Evolutionary conservation across 2,888 invertebrate genomes (phyloP).

Genomic region (Sarcophaga carnaria): DNA sequence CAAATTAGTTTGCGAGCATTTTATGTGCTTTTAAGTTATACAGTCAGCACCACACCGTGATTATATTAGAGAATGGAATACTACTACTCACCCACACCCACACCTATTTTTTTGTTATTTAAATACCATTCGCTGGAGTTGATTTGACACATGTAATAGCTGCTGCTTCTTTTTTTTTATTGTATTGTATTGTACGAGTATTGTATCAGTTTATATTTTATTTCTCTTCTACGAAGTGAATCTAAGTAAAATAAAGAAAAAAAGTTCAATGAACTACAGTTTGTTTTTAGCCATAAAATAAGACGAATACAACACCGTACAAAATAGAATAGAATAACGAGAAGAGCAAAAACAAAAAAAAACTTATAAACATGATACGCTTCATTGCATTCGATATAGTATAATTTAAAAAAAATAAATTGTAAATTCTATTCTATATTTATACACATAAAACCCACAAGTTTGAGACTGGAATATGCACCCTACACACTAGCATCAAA

Average conservation of each 20-base stretch:
- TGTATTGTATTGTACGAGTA: not conserved
- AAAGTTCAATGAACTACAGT: slow-evolving; percentile 41
- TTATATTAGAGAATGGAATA: not conserved
- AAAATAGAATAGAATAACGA: not conserved
- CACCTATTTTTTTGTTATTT: not conserved
- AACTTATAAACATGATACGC: slow-evolving; percentile 43
- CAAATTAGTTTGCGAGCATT: not conserved
- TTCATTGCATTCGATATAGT: slow-evolving; percentile 46
- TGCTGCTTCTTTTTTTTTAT: not conserved
- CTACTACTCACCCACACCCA: not conserved
- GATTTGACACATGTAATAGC: not conserved
- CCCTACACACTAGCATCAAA: too few relatives aligned
- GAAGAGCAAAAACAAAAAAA: slow-evolving; percentile 13
- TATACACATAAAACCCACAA: not conserved
- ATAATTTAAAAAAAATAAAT: not conserved
- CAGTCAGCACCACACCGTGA: too few relatives aligned
- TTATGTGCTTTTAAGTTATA: not conserved
- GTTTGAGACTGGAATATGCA: not conserved
- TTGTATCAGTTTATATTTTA: not conserved
- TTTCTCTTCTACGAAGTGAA: not conserved
- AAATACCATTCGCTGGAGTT: not conserved
- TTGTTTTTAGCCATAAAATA: slow-evolving; percentile 21
- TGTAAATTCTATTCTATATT: not conserved
- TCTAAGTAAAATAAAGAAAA: not conserved
- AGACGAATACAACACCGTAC: not conserved